Evolutionary conservation across 2,113 vertebrate species (phyloP).

Genomic region (Gopherus evgoodei): DNA sequence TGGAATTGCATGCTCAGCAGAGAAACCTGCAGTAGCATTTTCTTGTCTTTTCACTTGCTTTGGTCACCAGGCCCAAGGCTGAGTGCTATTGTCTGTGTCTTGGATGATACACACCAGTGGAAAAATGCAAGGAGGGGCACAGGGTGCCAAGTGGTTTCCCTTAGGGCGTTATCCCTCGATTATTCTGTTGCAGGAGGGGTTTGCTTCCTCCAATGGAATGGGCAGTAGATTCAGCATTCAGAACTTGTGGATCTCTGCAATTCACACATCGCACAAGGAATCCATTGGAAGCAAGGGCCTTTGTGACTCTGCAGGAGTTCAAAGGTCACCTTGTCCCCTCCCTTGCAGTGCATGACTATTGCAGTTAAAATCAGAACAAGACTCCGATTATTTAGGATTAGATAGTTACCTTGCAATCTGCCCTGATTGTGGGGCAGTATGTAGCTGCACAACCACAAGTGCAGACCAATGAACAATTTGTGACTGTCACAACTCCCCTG

Average conservation of each 20-base stretch:
- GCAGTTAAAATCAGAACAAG: background rate
- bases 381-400: background rate
- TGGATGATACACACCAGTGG: background rate
- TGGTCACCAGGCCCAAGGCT: background rate
- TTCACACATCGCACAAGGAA: too few species aligned
- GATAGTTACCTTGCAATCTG: background rate
- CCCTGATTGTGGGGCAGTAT: background rate
- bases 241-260: rapidly evolving
- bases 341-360: background rate
- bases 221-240: rapidly evolving
- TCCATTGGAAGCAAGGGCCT: background rate
- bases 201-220: background rate
- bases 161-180: background rate
- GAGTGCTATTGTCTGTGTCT: background rate
- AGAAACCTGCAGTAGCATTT: background rate
- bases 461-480: background rate
- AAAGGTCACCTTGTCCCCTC: background rate
- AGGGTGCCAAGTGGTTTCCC: background rate
- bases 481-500: background rate
- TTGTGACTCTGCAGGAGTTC: background rate
- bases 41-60: background rate
- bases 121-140: background rate
- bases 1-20: background rate
- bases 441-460: background rate
- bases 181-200: rapidly evolving